phyloP scores from a whole-genome alignment of 2,888 invertebrate species.

The Leptinotarsa haldemani region DNA sequence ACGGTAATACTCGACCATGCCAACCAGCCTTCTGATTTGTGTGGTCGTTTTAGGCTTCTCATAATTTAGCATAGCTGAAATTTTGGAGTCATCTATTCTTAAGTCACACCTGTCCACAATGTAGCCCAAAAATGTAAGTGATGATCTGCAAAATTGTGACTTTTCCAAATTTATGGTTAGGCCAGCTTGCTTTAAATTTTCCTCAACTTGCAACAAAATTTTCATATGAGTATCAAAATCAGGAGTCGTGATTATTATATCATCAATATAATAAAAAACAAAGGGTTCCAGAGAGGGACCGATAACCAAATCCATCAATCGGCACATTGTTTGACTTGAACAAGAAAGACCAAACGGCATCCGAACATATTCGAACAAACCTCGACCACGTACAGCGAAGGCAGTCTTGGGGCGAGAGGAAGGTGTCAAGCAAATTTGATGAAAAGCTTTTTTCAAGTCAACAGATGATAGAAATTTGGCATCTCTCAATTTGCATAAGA shows the following conservation, averaged over 20 bases:
- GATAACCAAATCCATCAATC: slow-evolving; percentile 34
- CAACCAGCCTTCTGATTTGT: slow-evolving; percentile 30
- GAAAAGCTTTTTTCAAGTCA: slow-evolving; percentile 54
- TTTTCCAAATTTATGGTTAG: slow-evolving; percentile 26
- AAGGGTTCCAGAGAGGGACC: slow-evolving; percentile 28
- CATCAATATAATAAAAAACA: no score
- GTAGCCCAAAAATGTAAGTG: slow-evolving; percentile 23
- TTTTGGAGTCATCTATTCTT: slow-evolving; percentile 27
- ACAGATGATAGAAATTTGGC: slow-evolving; percentile 55
- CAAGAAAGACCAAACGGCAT: slow-evolving; percentile 36
- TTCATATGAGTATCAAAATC: no score
- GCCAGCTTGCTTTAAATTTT: no score
- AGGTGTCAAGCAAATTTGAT: slow-evolving; percentile 44
- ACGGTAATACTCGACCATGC: slow-evolving; percentile 28
- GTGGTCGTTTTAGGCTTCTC: slow-evolving; percentile 27
- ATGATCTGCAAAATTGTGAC: slow-evolving; percentile 32
- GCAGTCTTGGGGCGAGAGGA: slow-evolving; percentile 10
- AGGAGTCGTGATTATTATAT: no score
- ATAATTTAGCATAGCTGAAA: slow-evolving; percentile 26
- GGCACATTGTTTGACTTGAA: slow-evolving; percentile 13
- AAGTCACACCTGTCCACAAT: slow-evolving; percentile 23
- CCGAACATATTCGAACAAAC: slow-evolving; percentile 30
- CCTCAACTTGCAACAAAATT: no score
- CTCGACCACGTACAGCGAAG: slow-evolving; percentile 33
- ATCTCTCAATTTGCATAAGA: slow-evolving; percentile 52